These are phyloP conservation scores for Microctonus brassicae DNA, from an alignment of 2,888 invertebrate genomes.

Conservation along the genomic window DNA sequence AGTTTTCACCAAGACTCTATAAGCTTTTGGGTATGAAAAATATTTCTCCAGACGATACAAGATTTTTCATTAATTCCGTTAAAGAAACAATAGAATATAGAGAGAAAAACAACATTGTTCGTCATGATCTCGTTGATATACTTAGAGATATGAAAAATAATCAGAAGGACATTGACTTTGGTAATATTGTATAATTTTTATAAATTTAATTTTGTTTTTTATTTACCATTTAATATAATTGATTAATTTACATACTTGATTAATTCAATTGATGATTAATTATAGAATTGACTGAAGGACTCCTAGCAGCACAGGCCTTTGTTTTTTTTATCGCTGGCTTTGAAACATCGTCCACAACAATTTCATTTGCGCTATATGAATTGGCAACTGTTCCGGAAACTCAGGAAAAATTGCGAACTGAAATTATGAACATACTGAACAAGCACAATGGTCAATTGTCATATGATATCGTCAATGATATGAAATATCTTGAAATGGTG, in stretches of 20 bases:
- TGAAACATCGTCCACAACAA: slow-evolving; percentile 69
- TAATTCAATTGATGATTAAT: slow-evolving; percentile 8
- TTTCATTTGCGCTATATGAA: slow-evolving; percentile 66
- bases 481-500: slow-evolving; percentile 66
- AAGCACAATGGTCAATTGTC: slow-evolving; percentile 58
- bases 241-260: too few species aligned
- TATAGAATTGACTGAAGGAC: slow-evolving; percentile 59
- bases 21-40: slow-evolving; percentile 41
- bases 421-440: slow-evolving; percentile 57
- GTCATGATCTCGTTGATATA: slow-evolving; percentile 69
- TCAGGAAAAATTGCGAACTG: slow-evolving; percentile 64
- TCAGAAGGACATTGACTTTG: slow-evolving; percentile 41
- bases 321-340: slow-evolving; percentile 70
- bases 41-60: slow-evolving; percentile 45
- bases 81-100: slow-evolving; percentile 62
- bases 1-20: slow-evolving; percentile 46
- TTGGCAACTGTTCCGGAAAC: slow-evolving; percentile 65
- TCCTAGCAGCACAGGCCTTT: slow-evolving; percentile 66
- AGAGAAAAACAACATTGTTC: slow-evolving; percentile 60
- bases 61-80: slow-evolving; percentile 59
- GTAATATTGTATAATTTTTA: not conserved
- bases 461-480: slow-evolving; percentile 62
- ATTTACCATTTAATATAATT: not conserved
- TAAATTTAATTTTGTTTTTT: not conserved
- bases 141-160: slow-evolving; percentile 60